phyloP scores from a whole-genome alignment of 2,797 vertebrate genomes.

The Acanthis flammea region DNA sequence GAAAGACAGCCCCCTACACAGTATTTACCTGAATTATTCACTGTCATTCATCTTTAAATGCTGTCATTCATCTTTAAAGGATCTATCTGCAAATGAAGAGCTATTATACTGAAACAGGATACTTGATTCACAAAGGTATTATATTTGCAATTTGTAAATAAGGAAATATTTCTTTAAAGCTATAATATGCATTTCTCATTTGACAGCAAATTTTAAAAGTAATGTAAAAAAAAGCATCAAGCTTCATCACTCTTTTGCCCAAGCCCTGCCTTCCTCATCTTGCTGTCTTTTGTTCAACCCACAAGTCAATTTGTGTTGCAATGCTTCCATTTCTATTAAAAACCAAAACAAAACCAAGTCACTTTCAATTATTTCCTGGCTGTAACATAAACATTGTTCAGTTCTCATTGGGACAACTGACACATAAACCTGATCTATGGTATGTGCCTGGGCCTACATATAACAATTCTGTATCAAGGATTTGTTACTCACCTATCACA shows the following conservation, averaged over 20 bases:
- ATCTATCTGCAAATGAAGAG: not conserved
- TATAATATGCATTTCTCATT: not conserved
- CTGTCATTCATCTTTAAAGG: not conserved
- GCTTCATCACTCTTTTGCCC: not conserved
- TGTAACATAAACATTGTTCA: not conserved
- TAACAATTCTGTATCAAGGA: not conserved
- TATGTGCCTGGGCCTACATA: not conserved
- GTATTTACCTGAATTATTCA: not conserved
- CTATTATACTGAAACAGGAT: not conserved
- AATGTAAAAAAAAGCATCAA: not conserved
- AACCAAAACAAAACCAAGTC: not conserved
- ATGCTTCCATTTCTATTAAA: not conserved
- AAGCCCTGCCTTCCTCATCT: not conserved
- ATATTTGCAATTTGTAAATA: not conserved
- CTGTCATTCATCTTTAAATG: not conserved
- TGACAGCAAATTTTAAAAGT: not conserved
- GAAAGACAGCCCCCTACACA: not conserved
- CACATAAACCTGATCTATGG: not conserved
- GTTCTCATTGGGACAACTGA: not conserved
- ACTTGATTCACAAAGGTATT: not conserved
- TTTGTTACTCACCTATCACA: not conserved
- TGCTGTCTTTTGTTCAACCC: not conserved
- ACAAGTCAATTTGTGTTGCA: not conserved
- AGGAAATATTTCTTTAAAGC: not conserved
- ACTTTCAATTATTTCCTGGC: not conserved